These are phyloP conservation scores for Drosophila mimica DNA, from an alignment of 2,888 invertebrate genomes.

Conservation along the genomic window DNA sequence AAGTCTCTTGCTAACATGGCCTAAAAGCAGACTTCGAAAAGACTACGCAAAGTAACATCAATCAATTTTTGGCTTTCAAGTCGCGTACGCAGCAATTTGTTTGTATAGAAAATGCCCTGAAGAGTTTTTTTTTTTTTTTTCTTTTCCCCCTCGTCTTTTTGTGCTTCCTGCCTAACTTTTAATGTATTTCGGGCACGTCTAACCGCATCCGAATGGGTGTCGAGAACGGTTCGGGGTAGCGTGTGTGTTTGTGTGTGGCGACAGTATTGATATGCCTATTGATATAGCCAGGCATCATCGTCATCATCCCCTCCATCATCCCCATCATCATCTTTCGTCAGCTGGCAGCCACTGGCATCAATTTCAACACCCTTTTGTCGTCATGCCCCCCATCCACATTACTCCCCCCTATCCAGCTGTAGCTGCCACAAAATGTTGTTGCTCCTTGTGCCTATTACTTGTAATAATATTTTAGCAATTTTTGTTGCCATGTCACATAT, in stretches of 20 bases:
- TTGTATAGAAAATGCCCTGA: conserved; percentile 71
- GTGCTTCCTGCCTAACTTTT: conserved; percentile 64
- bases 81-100: conserved; percentile 80
- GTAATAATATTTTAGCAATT: conserved; percentile 78
- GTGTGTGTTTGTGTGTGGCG: conserved; percentile 27
- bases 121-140: conserved; percentile 51
- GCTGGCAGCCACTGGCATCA: conserved; percentile 49
- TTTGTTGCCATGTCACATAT: conserved; percentile 76
- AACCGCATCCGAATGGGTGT: conserved; percentile 48
- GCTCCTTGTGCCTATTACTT: conserved; percentile 70
- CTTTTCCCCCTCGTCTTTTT: background rate
- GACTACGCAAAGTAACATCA: conserved; percentile 68
- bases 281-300: conserved; percentile 60
- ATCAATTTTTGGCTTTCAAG: conserved; percentile 79
- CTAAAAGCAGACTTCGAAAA: conserved; percentile 60
- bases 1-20: conserved; percentile 22
- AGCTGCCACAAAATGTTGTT: conserved; percentile 43
- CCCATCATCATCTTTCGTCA: conserved; percentile 7
- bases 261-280: conserved; percentile 75
- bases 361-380: conserved; percentile 71
- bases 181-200: conserved; percentile 78
- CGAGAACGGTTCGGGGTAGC: conserved; percentile 1
- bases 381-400: background rate
- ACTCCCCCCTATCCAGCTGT: background rate
- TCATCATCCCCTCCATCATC: conserved; percentile 41